Percentiles rank a stretch among this genome's conserved stretches.
Conservation (phyloP, 2,797 vertebrate species). For the Neosalanx taihuensis region DNA sequence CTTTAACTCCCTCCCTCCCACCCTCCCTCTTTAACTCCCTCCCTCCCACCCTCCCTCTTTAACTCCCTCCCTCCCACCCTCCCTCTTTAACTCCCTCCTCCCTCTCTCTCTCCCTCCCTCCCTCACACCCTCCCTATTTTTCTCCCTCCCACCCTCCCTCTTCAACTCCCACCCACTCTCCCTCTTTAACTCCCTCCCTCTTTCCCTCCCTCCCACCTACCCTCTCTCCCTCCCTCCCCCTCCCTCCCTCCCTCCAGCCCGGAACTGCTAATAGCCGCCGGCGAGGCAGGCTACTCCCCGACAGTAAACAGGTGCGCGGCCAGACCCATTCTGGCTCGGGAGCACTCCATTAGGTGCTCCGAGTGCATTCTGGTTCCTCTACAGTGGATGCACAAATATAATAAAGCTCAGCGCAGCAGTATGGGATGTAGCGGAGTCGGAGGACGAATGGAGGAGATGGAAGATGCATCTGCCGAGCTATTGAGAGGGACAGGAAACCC, state of each 20-base stretch:
- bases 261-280: slow-evolving; percentile 48
- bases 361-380: slow-evolving; percentile 57
- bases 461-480: slow-evolving; percentile 67
- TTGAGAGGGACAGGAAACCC: slow-evolving; percentile 63
- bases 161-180: neutral
- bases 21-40: neutral
- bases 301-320: slow-evolving; percentile 58
- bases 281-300: slow-evolving; percentile 37
- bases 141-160: neutral
- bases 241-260: neutral
- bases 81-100: too few relatives aligned
- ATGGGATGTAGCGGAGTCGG: slow-evolving; percentile 54
- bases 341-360: slow-evolving; percentile 66
- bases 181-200: neutral
- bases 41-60: neutral
- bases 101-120: too few relatives aligned
- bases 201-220: slow-evolving; percentile 15
- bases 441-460: slow-evolving; percentile 63
- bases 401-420: slow-evolving; percentile 58
- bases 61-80: too few relatives aligned
- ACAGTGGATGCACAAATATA: slow-evolving; percentile 75
- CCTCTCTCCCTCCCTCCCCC: neutral
- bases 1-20: neutral
- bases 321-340: slow-evolving; percentile 29
- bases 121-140: too few relatives aligned